Percentiles rank a stretch among this genome's conserved stretches.
Evolutionary conservation across 2,888 invertebrate genomes (phyloP).

Genomic region (Athalia cordata): DNA sequence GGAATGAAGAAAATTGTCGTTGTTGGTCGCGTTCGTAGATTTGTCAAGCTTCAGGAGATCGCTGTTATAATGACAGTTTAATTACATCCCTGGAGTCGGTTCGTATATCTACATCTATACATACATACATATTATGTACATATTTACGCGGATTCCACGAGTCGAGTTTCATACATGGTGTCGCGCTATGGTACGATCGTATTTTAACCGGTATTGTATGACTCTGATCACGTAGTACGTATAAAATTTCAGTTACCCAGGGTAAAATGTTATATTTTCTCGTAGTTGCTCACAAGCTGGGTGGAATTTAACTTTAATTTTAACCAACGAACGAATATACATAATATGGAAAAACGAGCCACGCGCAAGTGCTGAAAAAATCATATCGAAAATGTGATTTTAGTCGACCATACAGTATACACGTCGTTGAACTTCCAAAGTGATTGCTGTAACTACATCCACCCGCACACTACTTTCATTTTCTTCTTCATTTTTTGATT

Average conservation of each 20-base stretch:
- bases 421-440: conserved; percentile 33
- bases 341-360: not conserved
- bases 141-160: too few species aligned
- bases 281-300: too few species aligned
- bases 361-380: conserved; percentile 12
- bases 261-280: too few species aligned
- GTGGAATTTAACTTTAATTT: not conserved
- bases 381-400: conserved; percentile 32
- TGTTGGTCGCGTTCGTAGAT: not conserved
- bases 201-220: not conserved
- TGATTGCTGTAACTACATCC: too few species aligned
- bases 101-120: too few species aligned
- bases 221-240: not conserved
- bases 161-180: too few species aligned
- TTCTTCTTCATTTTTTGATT: too few species aligned
- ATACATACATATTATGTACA: too few species aligned
- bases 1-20: conserved; percentile 11
- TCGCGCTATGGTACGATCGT: too few species aligned
- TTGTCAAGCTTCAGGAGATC: not conserved
- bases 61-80: conserved; percentile 33
- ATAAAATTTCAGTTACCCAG: not conserved
- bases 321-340: conserved; percentile 21
- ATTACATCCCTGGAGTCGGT: not conserved
- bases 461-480: too few species aligned
- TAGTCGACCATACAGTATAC: too few species aligned